Evolutionary conservation across 2,888 invertebrate species (phyloP), one percentile per base, ranked within the genome.

Genomic region (Venustoraphidia nigricollis): DNA sequence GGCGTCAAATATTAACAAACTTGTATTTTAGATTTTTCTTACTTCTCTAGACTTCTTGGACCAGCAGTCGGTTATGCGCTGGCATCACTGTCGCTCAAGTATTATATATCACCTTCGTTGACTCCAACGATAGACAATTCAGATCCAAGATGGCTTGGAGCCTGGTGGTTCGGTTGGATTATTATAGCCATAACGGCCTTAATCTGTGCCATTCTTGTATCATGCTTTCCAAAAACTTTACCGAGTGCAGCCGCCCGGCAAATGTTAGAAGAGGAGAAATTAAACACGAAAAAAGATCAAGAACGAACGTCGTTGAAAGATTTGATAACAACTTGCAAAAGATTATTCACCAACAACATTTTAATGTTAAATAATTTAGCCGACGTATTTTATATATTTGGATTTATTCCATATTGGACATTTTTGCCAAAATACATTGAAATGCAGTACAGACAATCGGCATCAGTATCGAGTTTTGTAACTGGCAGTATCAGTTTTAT

Each of bases 361-460:
- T 72, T 83, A 51, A 77, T 85, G 71, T 78, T 77, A 59, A 83
- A 86, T 59, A 83, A 82, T 51, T 66, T 84, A 2, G 81, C 84
- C 0, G 77, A 81, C 13, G 77, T 84, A 10, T 83, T 83, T 58
- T 85, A 83, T 57, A 72, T 83, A 50, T 69, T 81, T 58, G 81
- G 81, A 1, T 80, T 79, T 59, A 77, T 79, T 67, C 84, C 85
- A 0, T 83, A 82, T 58, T 83, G 83, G 76, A 83, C 85, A 43
- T 88, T 85, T 59, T 75, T 86, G 62, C 85, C 88, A 0, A 88
- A 88, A 62, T 86, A 86, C 59, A 83, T 89, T 52, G 87, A 89
- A 65, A 83, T 82, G 1, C 84, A 86, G 63, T 89, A 84, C 63
- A 73, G 78, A 48, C 80, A 83, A 56, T 81, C 84, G 6, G 83